Evolutionary conservation across 2,113 vertebrate species (phyloP).

Genomic region (Micronycteris hirsuta): DNA sequence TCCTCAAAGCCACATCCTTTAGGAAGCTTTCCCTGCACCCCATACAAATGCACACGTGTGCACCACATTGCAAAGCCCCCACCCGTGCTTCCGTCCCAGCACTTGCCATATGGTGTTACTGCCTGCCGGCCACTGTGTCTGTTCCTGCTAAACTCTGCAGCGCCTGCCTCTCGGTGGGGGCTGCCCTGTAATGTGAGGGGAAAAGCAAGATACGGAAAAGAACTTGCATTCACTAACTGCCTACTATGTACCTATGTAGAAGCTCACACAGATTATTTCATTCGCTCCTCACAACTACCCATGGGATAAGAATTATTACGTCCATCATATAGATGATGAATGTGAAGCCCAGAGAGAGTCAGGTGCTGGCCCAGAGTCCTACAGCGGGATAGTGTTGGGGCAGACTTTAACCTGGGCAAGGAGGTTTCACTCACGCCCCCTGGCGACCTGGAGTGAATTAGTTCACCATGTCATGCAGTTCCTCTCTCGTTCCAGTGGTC

Average conservation of each 20-base stretch:
- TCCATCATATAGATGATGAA: not conserved
- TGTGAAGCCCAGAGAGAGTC: not conserved
- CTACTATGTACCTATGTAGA: not conserved
- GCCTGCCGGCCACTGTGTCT: not conserved
- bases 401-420: not conserved
- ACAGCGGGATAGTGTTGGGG: not conserved
- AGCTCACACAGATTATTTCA: not conserved
- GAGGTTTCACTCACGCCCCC: not conserved
- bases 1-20: not conserved
- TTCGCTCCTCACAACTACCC: not conserved
- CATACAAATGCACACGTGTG: not conserved
- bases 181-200: not conserved
- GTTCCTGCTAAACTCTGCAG: not conserved
- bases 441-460: not conserved
- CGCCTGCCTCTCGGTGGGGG: not conserved
- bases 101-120: not conserved
- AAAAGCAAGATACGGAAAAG: not conserved
- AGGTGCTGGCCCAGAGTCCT: not conserved
- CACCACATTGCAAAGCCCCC: not conserved
- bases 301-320: not conserved
- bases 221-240: not conserved
- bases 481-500: slow-evolving; percentile 81
- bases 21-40: not conserved
- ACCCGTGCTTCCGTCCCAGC: not conserved
- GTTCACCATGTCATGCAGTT: not conserved